These are phyloP conservation scores for Heliconius himera DNA, from an alignment of 1,140 invertebrate genomes.

Conservation along the genomic window DNA sequence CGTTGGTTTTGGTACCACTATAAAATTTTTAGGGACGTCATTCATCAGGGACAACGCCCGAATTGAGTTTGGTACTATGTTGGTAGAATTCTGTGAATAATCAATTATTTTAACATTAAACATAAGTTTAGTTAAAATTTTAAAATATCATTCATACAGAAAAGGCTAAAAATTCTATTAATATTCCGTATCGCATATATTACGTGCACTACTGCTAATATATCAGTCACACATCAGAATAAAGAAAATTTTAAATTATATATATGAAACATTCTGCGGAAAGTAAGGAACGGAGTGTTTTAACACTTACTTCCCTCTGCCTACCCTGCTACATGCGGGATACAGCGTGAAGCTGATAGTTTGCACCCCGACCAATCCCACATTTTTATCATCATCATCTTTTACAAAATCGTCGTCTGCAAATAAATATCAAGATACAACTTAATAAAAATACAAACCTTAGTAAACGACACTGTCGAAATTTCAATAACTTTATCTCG, in stretches of 20 bases:
- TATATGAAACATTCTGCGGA: too few species aligned
- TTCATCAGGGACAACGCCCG: slow-evolving; percentile 51
- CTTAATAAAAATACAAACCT: slow-evolving; percentile 45
- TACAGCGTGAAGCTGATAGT: neutral
- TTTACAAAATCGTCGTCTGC: neutral
- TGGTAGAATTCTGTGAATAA: slow-evolving; percentile 46
- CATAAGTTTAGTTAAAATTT: too few species aligned
- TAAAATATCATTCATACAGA: too few species aligned
- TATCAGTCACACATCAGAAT: too few species aligned
- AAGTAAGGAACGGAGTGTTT: neutral
- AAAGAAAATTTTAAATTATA: too few species aligned
- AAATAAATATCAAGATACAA: too few species aligned
- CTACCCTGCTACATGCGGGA: neutral
- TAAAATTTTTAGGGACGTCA: slow-evolving; percentile 44
- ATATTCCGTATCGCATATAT: too few species aligned
- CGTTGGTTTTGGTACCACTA: slow-evolving; percentile 33
- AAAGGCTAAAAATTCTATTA: too few species aligned
- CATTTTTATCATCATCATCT: too few species aligned
- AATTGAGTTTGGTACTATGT: slow-evolving; percentile 52
- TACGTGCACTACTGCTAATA: too few species aligned
- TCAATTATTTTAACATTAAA: neutral
- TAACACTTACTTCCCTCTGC: neutral
- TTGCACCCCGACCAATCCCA: too few species aligned
- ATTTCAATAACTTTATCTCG: slow-evolving; percentile 58
- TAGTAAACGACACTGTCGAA: slow-evolving; percentile 58